Base-by-base conservation (phyloP, 1,140 invertebrate genomes). In the Drosophila tsacasi region DNA sequence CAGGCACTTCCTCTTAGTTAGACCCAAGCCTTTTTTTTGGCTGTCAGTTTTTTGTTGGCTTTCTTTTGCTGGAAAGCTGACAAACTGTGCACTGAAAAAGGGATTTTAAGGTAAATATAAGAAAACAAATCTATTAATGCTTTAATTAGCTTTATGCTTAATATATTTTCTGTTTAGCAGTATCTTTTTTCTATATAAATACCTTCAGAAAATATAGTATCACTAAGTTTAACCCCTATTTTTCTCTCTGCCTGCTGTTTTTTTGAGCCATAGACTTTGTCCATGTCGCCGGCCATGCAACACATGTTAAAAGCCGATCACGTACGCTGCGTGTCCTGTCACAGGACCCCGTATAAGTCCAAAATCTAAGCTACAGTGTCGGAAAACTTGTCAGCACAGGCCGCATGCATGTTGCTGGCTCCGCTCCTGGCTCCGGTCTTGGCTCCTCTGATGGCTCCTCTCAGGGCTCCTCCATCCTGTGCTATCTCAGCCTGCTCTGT, bases 251-350 rank as follows among this genome's bases (percentile, higher is more conserved):
- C 23, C 32, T 17, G 19, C 17, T 32, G 25, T 58, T 54, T 61
- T 66, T 71, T 67, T 42, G 64, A 47, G n/a, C 40, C 40, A 50
- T 39, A 42, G 67, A 44, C 46, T 44, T 74, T 67, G 49, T 47
- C 62, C 57, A 37, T 83, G 80, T 69, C 57, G 42, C 32, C 35
- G 74, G 64, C 47, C 64, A 81, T 84, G 66, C 68, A 82, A 76
- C 83, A 80, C 76, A 77, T 80, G 84, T 69, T 73, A 39, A 54
- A 44, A 72, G 65, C 63, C 69, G 71, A 68, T 76, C 83, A 86
- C 84, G 84, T 83, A 73, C 55, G 12, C 63, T 76, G 83, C 83
- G 83, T 86, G 83, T 83, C 79, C 80, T 86, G 83, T 87, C 83
- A 87, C 63, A 87, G 83, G 67, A 83, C 76, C 49, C 66, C 42